phyloP scores from a whole-genome alignment of 2,113 vertebrate species.

The Acrocephalus arundinaceus region DNA sequence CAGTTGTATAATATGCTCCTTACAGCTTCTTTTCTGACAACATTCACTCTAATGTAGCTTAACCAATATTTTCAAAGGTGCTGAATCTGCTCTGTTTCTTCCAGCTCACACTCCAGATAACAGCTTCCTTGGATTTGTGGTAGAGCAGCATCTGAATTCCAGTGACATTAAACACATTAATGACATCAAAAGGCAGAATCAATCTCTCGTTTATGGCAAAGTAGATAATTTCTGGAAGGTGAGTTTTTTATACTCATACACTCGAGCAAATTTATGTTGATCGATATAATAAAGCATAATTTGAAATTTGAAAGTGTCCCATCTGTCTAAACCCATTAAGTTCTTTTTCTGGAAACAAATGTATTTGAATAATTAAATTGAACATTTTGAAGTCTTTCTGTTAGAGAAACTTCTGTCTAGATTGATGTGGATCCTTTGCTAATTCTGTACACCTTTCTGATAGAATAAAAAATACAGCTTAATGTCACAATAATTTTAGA shows the following conservation, averaged over 20 bases:
- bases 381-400: background rate
- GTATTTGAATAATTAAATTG: background rate
- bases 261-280: conserved; percentile 29
- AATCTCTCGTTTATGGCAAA: conserved; percentile 97
- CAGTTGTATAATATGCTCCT: background rate
- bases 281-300: background rate
- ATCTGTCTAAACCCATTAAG: background rate
- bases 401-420: background rate
- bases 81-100: conserved; percentile 9
- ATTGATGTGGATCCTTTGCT: background rate
- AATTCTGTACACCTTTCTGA: background rate
- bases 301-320: background rate
- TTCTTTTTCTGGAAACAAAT: conserved; percentile 16
- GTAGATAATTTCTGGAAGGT: conserved; percentile 99
- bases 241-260: conserved; percentile 24
- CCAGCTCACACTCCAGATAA: conserved; percentile 98
- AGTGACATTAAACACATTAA: conserved; percentile 95
- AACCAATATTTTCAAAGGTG: background rate
- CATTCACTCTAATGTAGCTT: background rate
- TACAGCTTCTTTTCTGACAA: background rate
- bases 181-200: conserved; percentile 97
- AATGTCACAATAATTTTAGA: background rate
- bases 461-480: background rate
- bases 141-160: conserved; percentile 97
- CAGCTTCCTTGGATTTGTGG: conserved; percentile 98